Evolutionary conservation across 23 tunicate species (phyloP).

Genomic region (Trididemnum nubilum): DNA sequence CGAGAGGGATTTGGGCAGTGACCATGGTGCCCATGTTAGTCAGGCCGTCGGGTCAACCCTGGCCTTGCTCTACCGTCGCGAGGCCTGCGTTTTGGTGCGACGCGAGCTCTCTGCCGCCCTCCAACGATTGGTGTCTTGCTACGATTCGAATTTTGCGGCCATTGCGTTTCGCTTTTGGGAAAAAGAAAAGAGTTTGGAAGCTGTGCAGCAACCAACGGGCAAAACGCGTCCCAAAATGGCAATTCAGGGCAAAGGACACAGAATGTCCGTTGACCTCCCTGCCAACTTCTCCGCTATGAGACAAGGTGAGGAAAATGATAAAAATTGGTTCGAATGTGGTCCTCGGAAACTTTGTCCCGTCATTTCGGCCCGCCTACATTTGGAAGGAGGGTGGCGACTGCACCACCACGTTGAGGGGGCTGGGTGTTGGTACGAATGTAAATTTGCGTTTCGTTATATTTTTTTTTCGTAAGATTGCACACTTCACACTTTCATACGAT

Average conservation of each 20-base stretch:
- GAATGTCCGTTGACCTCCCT: conserved; percentile 28
- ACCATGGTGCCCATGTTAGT: conserved; percentile 83
- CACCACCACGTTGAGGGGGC: too few species aligned
- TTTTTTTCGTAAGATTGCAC: too few species aligned
- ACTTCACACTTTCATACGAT: too few species aligned
- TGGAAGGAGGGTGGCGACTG: not conserved
- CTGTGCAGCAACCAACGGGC: not conserved
- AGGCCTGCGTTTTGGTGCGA: conserved; percentile 81
- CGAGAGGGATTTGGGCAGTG: conserved; percentile 80
- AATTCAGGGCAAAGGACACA: not conserved
- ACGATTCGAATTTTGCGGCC: conserved; percentile 81
- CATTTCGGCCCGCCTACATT: too few species aligned
- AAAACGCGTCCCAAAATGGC: not conserved
- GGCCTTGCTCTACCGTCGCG: conserved; percentile 45
- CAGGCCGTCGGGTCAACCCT: conserved; percentile 83
- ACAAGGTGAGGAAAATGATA: conserved; percentile 35
- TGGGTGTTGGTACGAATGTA: too few species aligned
- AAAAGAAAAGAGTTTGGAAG: conserved; percentile 52
- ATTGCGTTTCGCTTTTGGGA: conserved; percentile 75
- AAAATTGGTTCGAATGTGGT: too few species aligned
- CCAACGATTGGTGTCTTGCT: conserved; percentile 79
- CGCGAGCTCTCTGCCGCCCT: conserved; percentile 78
- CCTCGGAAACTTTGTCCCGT: too few species aligned
- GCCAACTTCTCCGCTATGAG: conserved; percentile 44
- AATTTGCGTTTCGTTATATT: too few species aligned